Percentiles rank a stretch among this genome's conserved stretches.
Evolutionary conservation across 2,888 invertebrate genomes (phyloP).

Genomic region (Leptopilina drosophilae): DNA sequence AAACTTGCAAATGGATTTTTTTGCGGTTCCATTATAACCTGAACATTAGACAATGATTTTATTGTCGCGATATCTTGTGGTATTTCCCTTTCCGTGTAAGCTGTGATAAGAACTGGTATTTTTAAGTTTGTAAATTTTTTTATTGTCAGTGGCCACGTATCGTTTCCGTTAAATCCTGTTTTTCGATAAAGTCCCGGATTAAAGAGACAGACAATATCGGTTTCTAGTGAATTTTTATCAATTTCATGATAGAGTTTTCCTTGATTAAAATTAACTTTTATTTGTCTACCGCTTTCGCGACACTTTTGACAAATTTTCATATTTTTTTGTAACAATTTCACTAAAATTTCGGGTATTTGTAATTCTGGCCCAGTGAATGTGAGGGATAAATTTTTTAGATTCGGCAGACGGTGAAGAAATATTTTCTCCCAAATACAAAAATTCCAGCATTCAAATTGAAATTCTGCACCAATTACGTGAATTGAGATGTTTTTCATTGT

Average conservation of each 20-base stretch:
- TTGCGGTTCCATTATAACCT: conserved; percentile 79
- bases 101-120: conserved; percentile 82
- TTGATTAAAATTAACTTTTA: conserved; percentile 66
- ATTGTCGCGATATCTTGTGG: conserved; percentile 81
- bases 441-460: conserved; percentile 85
- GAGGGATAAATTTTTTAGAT: conserved; percentile 79
- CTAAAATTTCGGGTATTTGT: conserved; percentile 79
- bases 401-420: conserved; percentile 82
- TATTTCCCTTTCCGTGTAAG: conserved; percentile 84
- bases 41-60: conserved; percentile 77
- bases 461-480: conserved; percentile 83
- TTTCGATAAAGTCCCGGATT: conserved; percentile 85
- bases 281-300: conserved; percentile 54
- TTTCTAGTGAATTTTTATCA: conserved; percentile 53
- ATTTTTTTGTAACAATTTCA: conserved; percentile 79
- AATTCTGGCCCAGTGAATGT: conserved; percentile 84
- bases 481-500: conserved; percentile 68
- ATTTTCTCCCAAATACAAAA: conserved; percentile 85
- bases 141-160: conserved; percentile 84
- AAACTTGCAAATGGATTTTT: conserved; percentile 84
- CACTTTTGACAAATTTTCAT: conserved; percentile 72
- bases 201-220: conserved; percentile 82
- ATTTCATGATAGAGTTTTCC: conserved; percentile 75
- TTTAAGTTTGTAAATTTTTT: conserved; percentile 79
- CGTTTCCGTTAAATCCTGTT: conserved; percentile 81